Evolutionary conservation across 2,113 vertebrate species (phyloP).

Genomic region (Aramus guarauna): DNA sequence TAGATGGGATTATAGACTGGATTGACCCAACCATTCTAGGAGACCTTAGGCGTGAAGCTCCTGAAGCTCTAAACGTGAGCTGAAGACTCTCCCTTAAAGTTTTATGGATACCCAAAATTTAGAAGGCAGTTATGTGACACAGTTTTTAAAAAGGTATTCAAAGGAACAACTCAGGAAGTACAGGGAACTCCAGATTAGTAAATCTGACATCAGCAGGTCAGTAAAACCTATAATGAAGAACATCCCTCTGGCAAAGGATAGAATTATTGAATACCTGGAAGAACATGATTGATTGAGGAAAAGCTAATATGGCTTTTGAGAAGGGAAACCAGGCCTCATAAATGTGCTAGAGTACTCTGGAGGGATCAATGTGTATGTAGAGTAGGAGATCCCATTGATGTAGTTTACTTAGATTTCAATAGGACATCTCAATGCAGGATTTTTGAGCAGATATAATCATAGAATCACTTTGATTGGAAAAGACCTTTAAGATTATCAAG

Average conservation of each 20-base stretch:
- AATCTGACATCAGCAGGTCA: not conserved
- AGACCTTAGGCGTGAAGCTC: rapidly evolving
- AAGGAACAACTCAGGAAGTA: not conserved
- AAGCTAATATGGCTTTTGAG: not conserved
- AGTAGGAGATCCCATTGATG: not conserved
- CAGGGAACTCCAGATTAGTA: not conserved
- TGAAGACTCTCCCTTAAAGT: not conserved
- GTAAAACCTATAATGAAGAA: not conserved
- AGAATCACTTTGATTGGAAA: too few species aligned
- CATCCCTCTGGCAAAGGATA: not conserved
- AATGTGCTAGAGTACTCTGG: not conserved
- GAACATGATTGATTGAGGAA: not conserved
- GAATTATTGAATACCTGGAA: not conserved
- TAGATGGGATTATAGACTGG: not conserved
- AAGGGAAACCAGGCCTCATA: not conserved
- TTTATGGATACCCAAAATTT: not conserved
- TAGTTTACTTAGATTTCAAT: not conserved
- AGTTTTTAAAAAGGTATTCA: not conserved
- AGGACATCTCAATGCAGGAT: rapidly evolving
- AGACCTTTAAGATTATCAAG: too few species aligned
- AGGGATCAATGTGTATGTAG: not conserved
- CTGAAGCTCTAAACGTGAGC: rapidly evolving
- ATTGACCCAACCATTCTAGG: not conserved
- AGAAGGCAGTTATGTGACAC: not conserved
- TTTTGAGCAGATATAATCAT: not conserved